These are phyloP conservation scores for Haliclona indistincta DNA, from an alignment of 37 sponge, comb jelly and placozoan species.

Conservation along the genomic window DNA sequence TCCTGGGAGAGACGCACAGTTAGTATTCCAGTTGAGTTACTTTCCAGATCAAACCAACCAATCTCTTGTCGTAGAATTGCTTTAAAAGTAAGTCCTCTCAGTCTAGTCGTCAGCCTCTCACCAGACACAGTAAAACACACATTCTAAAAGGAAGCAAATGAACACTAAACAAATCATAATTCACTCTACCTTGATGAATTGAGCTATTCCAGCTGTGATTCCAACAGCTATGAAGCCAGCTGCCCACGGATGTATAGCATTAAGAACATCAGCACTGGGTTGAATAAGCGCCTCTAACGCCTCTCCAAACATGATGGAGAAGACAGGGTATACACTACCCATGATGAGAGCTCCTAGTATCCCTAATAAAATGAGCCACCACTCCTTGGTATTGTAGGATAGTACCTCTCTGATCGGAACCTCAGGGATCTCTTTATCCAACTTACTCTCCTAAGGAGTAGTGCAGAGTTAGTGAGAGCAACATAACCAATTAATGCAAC, in stretches of 20 bases:
- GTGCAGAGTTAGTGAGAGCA: background rate
- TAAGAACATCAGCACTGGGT: background rate
- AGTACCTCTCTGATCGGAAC: background rate
- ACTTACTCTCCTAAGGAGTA: background rate
- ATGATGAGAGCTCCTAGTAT: background rate
- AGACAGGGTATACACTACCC: slow-evolving; percentile 11
- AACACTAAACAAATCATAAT: background rate
- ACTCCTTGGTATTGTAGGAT: background rate
- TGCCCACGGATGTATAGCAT: background rate
- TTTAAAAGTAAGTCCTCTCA: slow-evolving; percentile 39
- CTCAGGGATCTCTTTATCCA: background rate
- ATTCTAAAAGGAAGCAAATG: slow-evolving; percentile 12
- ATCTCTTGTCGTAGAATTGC: slow-evolving; percentile 67
- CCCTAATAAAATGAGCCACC: slow-evolving; percentile 7
- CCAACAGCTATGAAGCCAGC: background rate
- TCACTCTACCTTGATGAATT: background rate
- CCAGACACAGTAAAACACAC: slow-evolving; percentile 52
- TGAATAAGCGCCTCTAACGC: background rate
- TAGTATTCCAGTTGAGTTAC: slow-evolving; percentile 67
- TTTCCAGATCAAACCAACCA: slow-evolving; percentile 69
- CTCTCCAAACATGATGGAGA: slow-evolving; percentile 16
- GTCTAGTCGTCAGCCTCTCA: slow-evolving; percentile 46
- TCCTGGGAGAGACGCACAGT: slow-evolving; percentile 66
- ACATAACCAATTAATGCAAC: too few species aligned
- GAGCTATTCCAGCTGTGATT: background rate